phyloP scores from a whole-genome alignment of 30 jellyfish, hydroid and myxozoan species.

The Cassiopea andromeda region DNA sequence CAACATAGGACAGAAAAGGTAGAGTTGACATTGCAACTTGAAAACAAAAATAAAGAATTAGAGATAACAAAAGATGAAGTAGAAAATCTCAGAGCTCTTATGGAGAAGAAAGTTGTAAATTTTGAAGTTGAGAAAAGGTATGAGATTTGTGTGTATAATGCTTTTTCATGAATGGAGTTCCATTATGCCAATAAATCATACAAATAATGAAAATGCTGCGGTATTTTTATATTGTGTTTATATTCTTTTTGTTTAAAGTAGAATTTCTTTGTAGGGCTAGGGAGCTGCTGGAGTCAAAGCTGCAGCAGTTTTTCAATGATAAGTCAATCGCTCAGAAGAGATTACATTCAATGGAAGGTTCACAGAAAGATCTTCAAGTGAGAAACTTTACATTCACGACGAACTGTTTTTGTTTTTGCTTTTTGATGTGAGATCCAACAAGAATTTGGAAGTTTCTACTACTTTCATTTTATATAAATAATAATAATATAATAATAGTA shows the following conservation, averaged over 20 bases:
- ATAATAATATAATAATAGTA: too few species aligned
- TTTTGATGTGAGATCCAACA: too few species aligned
- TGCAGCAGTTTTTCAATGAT: slow-evolving; percentile 53
- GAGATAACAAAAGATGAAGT: slow-evolving; percentile 56
- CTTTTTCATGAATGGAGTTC: too few species aligned
- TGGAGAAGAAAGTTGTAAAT: slow-evolving; percentile 60
- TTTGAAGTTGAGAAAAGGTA: slow-evolving; percentile 76
- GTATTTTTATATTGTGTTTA: not conserved
- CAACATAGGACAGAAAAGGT: slow-evolving; percentile 63
- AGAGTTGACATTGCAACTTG: slow-evolving; percentile 45
- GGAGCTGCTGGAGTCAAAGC: slow-evolving; percentile 57
- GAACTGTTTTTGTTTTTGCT: not conserved
- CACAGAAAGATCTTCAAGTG: slow-evolving; percentile 61
- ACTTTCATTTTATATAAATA: too few species aligned
- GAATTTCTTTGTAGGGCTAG: slow-evolving; percentile 26
- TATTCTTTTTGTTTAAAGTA: too few species aligned
- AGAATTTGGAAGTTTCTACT: too few species aligned
- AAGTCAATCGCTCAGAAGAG: slow-evolving; percentile 30
- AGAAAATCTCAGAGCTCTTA: slow-evolving; percentile 9
- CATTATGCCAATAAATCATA: too few species aligned
- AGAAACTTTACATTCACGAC: not conserved
- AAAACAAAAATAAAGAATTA: slow-evolving; percentile 59
- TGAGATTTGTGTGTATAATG: not conserved
- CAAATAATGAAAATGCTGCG: too few species aligned
- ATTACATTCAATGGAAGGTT: slow-evolving; percentile 54